Evolutionary conservation across 2,797 vertebrate genomes (phyloP).

Genomic region (Lutjanus argentimaculatus): DNA sequence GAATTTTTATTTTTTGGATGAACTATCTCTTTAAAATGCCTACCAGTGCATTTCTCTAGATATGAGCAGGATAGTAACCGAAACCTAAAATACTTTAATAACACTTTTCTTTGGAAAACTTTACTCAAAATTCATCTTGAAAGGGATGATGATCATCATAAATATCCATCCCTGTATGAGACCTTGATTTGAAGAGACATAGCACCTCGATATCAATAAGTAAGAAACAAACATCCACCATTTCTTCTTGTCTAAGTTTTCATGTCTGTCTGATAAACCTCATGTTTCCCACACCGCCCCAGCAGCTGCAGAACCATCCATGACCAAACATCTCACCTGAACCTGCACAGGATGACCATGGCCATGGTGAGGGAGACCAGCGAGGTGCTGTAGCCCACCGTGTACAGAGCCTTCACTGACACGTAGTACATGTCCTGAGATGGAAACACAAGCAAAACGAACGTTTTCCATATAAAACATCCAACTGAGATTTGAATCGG

Average conservation of each 20-base stretch:
- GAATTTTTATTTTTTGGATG: no score
- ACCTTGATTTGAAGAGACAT: no score
- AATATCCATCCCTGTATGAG: no score
- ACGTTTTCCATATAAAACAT: background rate
- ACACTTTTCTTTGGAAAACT: no score
- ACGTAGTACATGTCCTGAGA: slow-evolving; percentile 91
- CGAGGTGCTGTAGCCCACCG: slow-evolving; percentile 97
- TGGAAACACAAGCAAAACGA: background rate
- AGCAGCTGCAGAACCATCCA: background rate
- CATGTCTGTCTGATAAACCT: background rate
- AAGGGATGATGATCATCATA: background rate
- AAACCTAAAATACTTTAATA: no score
- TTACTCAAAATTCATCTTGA: no score
- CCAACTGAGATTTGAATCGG: background rate
- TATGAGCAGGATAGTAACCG: no score
- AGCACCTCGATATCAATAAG: no score
- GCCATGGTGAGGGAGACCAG: slow-evolving; percentile 95
- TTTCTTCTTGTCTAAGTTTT: background rate
- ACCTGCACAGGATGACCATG: slow-evolving; percentile 98
- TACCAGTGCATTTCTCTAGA: no score
- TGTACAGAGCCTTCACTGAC: slow-evolving; percentile 96
- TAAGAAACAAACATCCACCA: no score
- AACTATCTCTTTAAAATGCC: no score
- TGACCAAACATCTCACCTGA: slow-evolving; percentile 89
- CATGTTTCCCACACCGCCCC: background rate